phyloP scores from a whole-genome alignment of 2,797 vertebrate genomes.

The Staurois parvus region DNA sequence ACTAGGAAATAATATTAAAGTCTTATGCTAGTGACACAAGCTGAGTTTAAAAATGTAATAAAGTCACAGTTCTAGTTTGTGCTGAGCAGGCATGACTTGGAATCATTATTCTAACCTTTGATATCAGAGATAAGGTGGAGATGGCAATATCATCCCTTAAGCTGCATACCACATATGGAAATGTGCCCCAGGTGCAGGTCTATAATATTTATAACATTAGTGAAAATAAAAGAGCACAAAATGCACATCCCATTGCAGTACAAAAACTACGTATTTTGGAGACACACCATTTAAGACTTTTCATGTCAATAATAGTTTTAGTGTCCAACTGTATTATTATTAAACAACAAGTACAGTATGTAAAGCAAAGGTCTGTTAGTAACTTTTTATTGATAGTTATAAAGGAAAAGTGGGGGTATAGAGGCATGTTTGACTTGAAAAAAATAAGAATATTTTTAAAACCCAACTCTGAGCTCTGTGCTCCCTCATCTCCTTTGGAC shows the following conservation, averaged over 20 bases:
- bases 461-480: too few relatives aligned
- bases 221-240: not conserved
- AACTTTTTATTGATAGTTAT: too few relatives aligned
- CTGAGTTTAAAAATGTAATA: not conserved
- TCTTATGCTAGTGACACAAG: not conserved
- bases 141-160: not conserved
- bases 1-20: not conserved
- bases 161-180: not conserved
- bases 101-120: conserved; percentile 1
- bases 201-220: not conserved
- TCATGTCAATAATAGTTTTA: too few relatives aligned
- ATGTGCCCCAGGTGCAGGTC: not conserved
- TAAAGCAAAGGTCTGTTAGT: too few relatives aligned
- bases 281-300: not conserved
- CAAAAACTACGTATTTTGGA: not conserved
- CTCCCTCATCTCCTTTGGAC: too few relatives aligned
- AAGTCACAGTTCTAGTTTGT: not conserved
- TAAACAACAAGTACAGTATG: not conserved
- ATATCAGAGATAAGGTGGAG: not conserved
- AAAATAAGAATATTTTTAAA: too few relatives aligned
- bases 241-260: not conserved
- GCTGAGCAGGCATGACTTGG: not conserved
- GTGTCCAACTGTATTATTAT: not conserved
- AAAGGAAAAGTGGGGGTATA: too few relatives aligned
- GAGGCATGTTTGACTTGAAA: too few relatives aligned